Base-by-base conservation (phyloP, 2,888 invertebrate species). In the Himalopsyche kuldschensis region DNA sequence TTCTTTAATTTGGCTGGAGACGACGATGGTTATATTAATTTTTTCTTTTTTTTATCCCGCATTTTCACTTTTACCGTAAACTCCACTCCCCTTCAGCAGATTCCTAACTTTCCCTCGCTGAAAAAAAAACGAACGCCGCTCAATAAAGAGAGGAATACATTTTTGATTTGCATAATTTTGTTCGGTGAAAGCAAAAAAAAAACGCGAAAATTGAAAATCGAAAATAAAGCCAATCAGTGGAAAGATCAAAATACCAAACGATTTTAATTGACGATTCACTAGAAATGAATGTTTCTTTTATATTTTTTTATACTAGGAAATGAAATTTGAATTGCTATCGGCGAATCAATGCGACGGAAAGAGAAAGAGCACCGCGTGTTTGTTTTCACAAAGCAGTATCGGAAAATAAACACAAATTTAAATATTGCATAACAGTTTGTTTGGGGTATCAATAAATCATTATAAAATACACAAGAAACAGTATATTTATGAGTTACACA, bases 171-270 rank as follows among this genome's bases (percentile, higher is more conserved):
- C 77, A 78, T 81, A 63, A 77, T 77, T 63, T 69, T 69, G 69
- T 69, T 69, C 69, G 15, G 69, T 15, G 30, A 15, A 75, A 75
- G 48, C 27, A 20, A 35, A 76, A 77, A 30, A 76, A 80, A 80
- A 55, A 55, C 17, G n/a, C 63, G 81, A 81, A 77, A 76, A 80
- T 80, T 82, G 79, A 77, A 84, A 81, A 75, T 75, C 20, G 55
- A 55, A 79, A 77, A 84, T 46, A 79, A 82, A 84, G 82, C 77
- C 84, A 84, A 84, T 84, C 79, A 77, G 82, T 30, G 76, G 31
- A 31, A 55, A 69, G 81, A 84, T 84, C 82, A 41, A 55, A 82
- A 78, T 75, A 63, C 55, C 47, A 76, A 84, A 76, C 84, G 69
- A 78, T 20, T 48, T 46, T 81, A 81, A 81, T 81, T 81, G 81